Evolutionary conservation across 2,113 vertebrate species (phyloP).

Genomic region (Penelope pileata): DNA sequence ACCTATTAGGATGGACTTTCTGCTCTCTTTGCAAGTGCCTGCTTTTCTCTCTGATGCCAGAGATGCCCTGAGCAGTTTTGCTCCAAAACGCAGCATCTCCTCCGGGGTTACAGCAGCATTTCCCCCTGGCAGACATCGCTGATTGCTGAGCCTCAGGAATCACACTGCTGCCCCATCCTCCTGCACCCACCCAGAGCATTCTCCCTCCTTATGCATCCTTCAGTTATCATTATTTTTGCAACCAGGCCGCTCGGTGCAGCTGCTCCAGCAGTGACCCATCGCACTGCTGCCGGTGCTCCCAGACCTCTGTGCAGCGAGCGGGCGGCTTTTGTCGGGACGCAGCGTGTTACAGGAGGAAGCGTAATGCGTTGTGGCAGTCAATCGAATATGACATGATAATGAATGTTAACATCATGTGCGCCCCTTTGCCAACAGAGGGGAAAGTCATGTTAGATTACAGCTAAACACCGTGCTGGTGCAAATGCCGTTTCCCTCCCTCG

Average conservation of each 20-base stretch:
- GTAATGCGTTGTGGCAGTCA: slow-evolving; percentile 75
- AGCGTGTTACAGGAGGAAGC: slow-evolving; percentile 31
- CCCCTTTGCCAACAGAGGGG: slow-evolving; percentile 73
- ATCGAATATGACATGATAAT: slow-evolving; percentile 78
- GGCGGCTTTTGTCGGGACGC: slow-evolving; percentile 70
- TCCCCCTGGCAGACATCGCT: not conserved
- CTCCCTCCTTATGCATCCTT: not conserved
- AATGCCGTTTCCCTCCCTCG: slow-evolving; percentile 27
- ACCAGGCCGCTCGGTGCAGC: not conserved
- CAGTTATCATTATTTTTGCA: not conserved
- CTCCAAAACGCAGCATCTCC: rapidly evolving
- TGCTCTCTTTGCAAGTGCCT: not conserved
- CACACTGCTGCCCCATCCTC: not conserved
- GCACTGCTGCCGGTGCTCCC: slow-evolving; percentile 50
- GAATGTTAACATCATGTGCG: slow-evolving; percentile 74
- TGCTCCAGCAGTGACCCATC: slow-evolving; percentile 27
- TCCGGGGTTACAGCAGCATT: not conserved
- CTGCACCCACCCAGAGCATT: rapidly evolving
- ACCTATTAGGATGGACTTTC: not conserved
- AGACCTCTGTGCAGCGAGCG: slow-evolving; percentile 41
- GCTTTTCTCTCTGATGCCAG: not conserved
- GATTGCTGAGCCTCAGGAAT: rapidly evolving
- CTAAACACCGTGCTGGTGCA: slow-evolving; percentile 19
- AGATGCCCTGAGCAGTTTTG: rapidly evolving
- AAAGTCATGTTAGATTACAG: slow-evolving; percentile 79